Conservation (phyloP, 2,113 vertebrate species). For the Protobothrops flavoviridis region DNA sequence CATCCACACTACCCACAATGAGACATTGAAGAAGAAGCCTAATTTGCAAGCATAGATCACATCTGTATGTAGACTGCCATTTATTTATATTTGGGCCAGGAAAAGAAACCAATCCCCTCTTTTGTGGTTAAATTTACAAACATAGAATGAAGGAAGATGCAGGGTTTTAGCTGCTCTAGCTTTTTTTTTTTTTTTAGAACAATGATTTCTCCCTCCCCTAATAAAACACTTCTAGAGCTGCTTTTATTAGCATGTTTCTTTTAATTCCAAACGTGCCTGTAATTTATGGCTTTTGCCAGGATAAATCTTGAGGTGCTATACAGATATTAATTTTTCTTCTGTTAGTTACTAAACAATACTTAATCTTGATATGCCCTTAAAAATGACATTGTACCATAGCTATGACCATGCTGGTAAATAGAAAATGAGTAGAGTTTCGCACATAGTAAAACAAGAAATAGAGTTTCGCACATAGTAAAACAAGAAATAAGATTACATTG, state of each 20-base stretch:
- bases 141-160: neutral
- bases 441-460: neutral
- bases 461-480: neutral
- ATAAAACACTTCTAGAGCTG: neutral
- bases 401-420: neutral
- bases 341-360: conserved; percentile 63
- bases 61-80: neutral
- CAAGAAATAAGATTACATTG: neutral
- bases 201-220: neutral
- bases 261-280: conserved; percentile 11
- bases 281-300: conserved; percentile 42
- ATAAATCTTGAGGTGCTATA: conserved; percentile 40
- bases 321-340: conserved; percentile 63
- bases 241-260: conserved; percentile 27
- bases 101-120: neutral
- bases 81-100: neutral
- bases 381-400: neutral
- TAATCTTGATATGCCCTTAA: conserved; percentile 59
- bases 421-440: neutral
- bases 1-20: neutral
- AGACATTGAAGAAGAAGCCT: conserved; percentile 35
- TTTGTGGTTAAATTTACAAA: conserved; percentile 30
- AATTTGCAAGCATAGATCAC: conserved; percentile 16
- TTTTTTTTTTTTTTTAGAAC: conserved; percentile 13
- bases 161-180: conserved; percentile 1